phyloP scores from a whole-genome alignment of 2,113 vertebrate genomes.

The Stegostoma tigrinum region DNA sequence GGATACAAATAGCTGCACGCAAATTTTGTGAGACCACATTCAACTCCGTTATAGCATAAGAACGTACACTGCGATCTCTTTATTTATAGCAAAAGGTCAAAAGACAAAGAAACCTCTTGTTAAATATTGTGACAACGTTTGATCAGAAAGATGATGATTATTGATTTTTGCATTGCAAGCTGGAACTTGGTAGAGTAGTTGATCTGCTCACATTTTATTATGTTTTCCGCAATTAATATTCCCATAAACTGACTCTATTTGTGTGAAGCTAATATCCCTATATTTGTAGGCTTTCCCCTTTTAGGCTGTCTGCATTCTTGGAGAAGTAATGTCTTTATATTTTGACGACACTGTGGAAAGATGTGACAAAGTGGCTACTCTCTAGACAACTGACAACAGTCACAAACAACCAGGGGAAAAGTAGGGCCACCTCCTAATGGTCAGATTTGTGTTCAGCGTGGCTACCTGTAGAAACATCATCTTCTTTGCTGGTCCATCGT shows the following conservation, averaged over 20 bases:
- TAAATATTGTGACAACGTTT: not conserved
- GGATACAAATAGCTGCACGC: not conserved
- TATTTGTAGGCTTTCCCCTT: not conserved
- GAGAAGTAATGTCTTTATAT: not conserved
- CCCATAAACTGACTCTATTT: not conserved
- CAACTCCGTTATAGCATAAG: not conserved
- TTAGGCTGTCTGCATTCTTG: not conserved
- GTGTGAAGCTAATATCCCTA: not conserved
- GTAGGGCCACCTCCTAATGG: too few species aligned
- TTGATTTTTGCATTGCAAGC: not conserved
- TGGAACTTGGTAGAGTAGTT: not conserved
- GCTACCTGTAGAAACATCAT: too few species aligned
- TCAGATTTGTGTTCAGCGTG: too few species aligned
- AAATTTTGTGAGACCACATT: not conserved
- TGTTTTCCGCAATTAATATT: not conserved
- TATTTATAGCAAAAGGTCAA: not conserved
- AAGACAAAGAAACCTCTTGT: not conserved
- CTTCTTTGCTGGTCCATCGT: too few species aligned
- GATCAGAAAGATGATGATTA: not conserved
- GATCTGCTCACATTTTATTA: not conserved
- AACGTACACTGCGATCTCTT: not conserved
- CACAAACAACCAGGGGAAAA: too few species aligned
- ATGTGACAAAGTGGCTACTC: not conserved
- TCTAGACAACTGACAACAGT: too few species aligned
- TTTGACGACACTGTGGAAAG: not conserved